Evolutionary conservation across 1,140 invertebrate species (phyloP).

Genomic region (Euura lappo): DNA sequence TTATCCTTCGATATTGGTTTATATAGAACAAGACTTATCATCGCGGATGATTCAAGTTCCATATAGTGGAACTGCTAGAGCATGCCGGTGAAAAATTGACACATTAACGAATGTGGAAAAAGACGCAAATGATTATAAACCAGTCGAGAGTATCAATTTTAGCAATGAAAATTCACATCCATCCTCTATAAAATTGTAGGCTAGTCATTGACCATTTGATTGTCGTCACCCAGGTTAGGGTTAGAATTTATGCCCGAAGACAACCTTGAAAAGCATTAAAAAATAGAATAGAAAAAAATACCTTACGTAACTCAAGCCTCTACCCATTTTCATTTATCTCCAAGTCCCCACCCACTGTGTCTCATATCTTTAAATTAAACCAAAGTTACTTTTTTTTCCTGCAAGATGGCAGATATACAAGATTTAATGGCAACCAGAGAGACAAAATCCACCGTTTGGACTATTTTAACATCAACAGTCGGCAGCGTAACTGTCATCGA

Average conservation of each 20-base stretch:
- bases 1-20: background rate
- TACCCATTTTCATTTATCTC: background rate
- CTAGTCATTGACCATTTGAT: conserved; percentile 32
- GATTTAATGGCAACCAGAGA: background rate
- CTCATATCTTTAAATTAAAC: background rate
- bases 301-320: background rate
- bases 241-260: conserved; percentile 33
- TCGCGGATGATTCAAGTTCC: too few relatives aligned
- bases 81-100: too few relatives aligned
- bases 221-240: conserved; percentile 35
- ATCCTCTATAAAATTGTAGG: background rate
- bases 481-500: background rate
- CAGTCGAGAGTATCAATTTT: too few relatives aligned
- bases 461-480: background rate
- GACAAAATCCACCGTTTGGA: background rate
- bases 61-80: too few relatives aligned
- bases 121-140: too few relatives aligned
- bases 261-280: conserved; percentile 25
- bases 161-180: background rate
- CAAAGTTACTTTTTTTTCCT: background rate
- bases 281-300: conserved; percentile 14
- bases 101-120: too few relatives aligned
- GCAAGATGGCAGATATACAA: background rate
- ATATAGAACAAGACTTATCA: background rate
- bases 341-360: background rate